A percentile compares a stretch with the other conserved stretches of the same genome.
phyloP scores from a whole-genome alignment of 2,113 vertebrate genomes.

The Paracanthobrama guichenoti region DNA sequence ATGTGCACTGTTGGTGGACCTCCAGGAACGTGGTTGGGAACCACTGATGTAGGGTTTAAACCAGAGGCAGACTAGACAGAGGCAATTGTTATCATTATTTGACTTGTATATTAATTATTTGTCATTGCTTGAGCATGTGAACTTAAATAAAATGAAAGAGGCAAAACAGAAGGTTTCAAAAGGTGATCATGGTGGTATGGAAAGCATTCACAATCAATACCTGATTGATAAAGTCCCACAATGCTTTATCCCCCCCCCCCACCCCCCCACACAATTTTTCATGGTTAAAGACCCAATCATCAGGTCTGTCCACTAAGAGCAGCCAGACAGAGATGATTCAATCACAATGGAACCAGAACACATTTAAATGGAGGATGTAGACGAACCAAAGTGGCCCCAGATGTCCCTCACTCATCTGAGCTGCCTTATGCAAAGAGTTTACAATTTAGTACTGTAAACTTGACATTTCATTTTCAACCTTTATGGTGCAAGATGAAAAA shows the following conservation, averaged over 20 bases:
- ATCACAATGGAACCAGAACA: conserved; percentile 15
- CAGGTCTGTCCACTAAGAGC: not conserved
- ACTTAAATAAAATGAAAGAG: too few species aligned
- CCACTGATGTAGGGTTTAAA: too few species aligned
- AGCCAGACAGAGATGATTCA: conserved; percentile 32
- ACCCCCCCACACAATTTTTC: not conserved
- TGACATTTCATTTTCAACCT: not conserved
- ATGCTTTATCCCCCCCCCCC: not conserved
- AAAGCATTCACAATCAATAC: not conserved
- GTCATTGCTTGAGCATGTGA: too few species aligned
- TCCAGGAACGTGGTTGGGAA: too few species aligned
- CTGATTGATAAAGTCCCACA: not conserved
- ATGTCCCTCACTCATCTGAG: not conserved
- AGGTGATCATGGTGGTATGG: not conserved
- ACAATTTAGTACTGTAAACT: not conserved
- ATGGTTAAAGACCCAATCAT: conserved; percentile 1
- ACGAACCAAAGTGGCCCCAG: not conserved
- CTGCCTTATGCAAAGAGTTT: not conserved
- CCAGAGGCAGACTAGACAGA: too few species aligned
- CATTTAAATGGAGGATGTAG: conserved; percentile 4
- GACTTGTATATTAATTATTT: too few species aligned
- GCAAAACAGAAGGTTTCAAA: not conserved
- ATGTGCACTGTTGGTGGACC: too few species aligned
- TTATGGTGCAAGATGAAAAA: not conserved
- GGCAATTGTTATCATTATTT: too few species aligned